Conservation (phyloP, 1,140 invertebrate species). For the Zophobas atratus region DNA sequence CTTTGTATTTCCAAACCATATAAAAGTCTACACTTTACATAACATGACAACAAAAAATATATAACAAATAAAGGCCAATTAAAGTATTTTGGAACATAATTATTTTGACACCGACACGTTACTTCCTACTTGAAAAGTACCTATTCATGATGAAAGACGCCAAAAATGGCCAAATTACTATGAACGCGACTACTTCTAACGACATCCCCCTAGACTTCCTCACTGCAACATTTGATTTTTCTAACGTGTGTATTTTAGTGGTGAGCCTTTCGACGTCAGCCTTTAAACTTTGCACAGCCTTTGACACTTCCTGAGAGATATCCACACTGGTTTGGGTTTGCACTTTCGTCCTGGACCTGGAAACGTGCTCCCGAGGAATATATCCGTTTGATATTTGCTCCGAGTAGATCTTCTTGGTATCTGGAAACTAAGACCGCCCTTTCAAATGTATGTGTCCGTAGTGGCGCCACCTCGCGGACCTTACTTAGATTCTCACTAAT, state of each 20-base stretch:
- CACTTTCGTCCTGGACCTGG: constrained; percentile 56
- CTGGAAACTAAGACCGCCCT: constrained; percentile 55
- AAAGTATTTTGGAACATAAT: constrained; percentile 18
- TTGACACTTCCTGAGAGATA: constrained; percentile 67
- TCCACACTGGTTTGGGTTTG: constrained; percentile 53
- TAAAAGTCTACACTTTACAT: constrained; percentile 45
- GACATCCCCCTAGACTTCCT: constrained; percentile 46
- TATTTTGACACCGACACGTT: constrained; percentile 5
- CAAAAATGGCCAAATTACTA: constrained; percentile 76
- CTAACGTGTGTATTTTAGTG: constrained; percentile 66
- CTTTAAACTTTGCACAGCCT: constrained; percentile 67
- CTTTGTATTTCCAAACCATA: constrained; percentile 54
- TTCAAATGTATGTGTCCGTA: too few relatives aligned
- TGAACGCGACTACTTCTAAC: constrained; percentile 61
- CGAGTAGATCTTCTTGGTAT: constrained; percentile 55
- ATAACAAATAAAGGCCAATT: constrained; percentile 31
- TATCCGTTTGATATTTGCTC: constrained; percentile 53
- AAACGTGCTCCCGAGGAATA: constrained; percentile 57
- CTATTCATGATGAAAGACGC: constrained; percentile 68
- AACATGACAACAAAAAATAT: constrained; percentile 40
- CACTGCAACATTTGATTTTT: constrained; percentile 54
- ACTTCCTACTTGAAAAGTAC: constrained; percentile 46
- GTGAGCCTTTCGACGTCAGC: constrained; percentile 67
- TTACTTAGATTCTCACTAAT: background rate
- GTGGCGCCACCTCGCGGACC: too few relatives aligned